Percentiles rank a stretch among this genome's conserved stretches.
Conservation (phyloP, 2,888 invertebrate species). For the Euzophera pinguis region DNA sequence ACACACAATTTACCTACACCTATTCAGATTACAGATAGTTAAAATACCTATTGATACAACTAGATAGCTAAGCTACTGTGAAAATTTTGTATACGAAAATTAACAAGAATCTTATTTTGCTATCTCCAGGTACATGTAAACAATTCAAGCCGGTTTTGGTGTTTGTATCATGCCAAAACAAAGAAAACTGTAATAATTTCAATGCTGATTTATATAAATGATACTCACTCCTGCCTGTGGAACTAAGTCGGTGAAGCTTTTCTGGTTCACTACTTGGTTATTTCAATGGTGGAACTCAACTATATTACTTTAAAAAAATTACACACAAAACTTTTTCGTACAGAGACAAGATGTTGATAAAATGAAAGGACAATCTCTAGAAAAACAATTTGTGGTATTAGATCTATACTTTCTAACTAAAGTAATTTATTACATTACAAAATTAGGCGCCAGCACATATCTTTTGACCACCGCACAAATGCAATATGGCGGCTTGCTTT, state of each 20-base stretch:
- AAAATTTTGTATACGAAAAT: background rate
- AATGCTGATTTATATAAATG: background rate
- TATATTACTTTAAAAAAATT: constrained; percentile 29
- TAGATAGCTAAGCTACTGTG: too few species aligned
- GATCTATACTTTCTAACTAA: constrained; percentile 22
- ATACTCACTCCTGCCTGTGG: constrained; percentile 38
- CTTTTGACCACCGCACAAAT: constrained; percentile 49
- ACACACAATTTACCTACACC: background rate
- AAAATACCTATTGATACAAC: background rate
- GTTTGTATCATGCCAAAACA: background rate
- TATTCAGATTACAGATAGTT: background rate
- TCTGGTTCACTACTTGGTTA: constrained; percentile 60
- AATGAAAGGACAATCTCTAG: constrained; percentile 13
- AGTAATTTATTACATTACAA: constrained; percentile 38
- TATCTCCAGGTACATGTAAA: constrained; percentile 39
- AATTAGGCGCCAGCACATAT: constrained; percentile 46
- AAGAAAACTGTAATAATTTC: background rate
- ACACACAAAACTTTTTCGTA: constrained; percentile 23
- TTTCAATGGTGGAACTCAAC: constrained; percentile 58
- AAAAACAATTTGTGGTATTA: background rate
- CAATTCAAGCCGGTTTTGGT: constrained; percentile 44
- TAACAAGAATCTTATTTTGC: background rate
- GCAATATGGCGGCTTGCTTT: constrained; percentile 55
- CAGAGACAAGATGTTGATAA: constrained; percentile 19
- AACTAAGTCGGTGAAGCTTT: constrained; percentile 47